A percentile compares a stretch with the other conserved stretches of the same genome.
These are phyloP conservation scores for Sterrhoptilus dennistouni DNA, from an alignment of 2,113 vertebrate species.

Conservation along the genomic window DNA sequence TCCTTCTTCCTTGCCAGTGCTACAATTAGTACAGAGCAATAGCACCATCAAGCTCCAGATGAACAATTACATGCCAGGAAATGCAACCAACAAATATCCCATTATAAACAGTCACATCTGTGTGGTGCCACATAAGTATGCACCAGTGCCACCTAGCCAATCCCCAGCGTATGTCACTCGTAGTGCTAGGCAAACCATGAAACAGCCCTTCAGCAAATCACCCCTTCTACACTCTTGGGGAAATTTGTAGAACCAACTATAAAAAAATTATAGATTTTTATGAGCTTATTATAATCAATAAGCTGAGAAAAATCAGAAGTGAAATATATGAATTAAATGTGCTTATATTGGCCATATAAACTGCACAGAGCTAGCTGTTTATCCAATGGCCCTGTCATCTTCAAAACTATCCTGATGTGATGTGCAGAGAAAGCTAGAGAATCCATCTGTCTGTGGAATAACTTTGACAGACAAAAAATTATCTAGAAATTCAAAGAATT, in stretches of 20 bases:
- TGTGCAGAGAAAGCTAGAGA: constrained; percentile 8
- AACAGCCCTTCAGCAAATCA: neutral
- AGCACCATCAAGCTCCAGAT: constrained; percentile 62
- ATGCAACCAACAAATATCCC: neutral
- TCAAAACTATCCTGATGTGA: neutral
- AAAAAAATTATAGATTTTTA: neutral
- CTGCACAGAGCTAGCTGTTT: neutral
- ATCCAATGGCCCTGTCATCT: neutral
- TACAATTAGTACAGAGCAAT: constrained; percentile 56
- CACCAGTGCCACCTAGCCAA: constrained; percentile 69
- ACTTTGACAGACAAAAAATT: neutral
- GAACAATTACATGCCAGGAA: constrained; percentile 25
- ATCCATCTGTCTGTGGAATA: constrained; percentile 6
- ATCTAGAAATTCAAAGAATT: neutral
- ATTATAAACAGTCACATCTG: neutral
- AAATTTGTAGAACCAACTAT: neutral
- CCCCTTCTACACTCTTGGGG: neutral
- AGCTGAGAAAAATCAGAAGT: neutral
- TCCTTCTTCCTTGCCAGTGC: neutral
- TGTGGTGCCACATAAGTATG: neutral
- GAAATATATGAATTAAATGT: neutral
- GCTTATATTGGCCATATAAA: neutral
- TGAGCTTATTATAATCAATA: neutral
- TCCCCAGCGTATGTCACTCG: neutral
- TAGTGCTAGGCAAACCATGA: neutral